Conservation (phyloP, 1,140 invertebrate species). For the Drosophila tani region DNA sequence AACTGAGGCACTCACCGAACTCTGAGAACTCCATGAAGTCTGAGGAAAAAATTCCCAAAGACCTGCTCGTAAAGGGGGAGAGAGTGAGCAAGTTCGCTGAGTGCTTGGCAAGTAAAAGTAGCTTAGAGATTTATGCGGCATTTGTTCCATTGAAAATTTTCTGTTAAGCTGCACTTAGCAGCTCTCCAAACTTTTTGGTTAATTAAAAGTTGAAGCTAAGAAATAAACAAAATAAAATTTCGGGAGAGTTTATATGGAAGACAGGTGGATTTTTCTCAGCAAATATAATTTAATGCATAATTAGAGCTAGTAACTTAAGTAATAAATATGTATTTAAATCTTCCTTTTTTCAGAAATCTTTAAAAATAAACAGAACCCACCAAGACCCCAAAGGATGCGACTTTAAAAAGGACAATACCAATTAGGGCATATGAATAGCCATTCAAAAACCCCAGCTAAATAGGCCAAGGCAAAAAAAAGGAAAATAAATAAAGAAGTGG, state of each 20-base stretch:
- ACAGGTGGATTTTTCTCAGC: not conserved
- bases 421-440: slow-evolving; percentile 4
- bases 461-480: slow-evolving; percentile 19
- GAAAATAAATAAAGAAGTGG: slow-evolving; percentile 4
- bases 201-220: slow-evolving; percentile 38
- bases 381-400: not conserved
- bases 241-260: not conserved
- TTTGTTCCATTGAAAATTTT: slow-evolving; percentile 62
- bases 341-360: not conserved
- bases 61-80: not conserved
- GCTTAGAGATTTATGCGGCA: slow-evolving; percentile 78
- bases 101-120: slow-evolving; percentile 72
- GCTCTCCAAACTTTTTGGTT: slow-evolving; percentile 29
- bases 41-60: slow-evolving; percentile 1
- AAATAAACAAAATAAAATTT: slow-evolving; percentile 5
- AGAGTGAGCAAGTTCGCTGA: slow-evolving; percentile 24
- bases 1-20: slow-evolving; percentile 22
- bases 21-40: not conserved
- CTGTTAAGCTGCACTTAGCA: slow-evolving; percentile 41
- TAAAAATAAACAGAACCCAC: not conserved
- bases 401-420: slow-evolving; percentile 5
- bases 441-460: not conserved
- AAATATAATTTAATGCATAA: not conserved
- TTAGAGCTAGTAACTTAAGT: not conserved
- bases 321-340: not conserved